Evolutionary conservation across 2,113 vertebrate genomes (phyloP).

Genomic region (Buteo buteo): DNA sequence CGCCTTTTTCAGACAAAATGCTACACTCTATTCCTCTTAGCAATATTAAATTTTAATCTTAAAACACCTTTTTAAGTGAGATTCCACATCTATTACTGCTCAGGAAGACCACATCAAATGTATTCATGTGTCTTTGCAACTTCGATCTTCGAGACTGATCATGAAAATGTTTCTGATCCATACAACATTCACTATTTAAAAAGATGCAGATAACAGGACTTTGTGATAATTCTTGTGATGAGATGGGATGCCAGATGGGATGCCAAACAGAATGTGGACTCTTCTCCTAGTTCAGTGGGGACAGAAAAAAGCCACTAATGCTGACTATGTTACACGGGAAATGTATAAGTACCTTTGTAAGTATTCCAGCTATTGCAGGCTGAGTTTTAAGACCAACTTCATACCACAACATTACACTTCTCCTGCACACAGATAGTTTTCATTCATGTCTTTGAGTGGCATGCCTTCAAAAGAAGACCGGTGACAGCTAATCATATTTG

Average conservation of each 20-base stretch:
- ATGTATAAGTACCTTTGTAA: neutral
- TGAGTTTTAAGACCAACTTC: neutral
- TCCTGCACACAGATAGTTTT: neutral
- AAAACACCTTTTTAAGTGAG: neutral
- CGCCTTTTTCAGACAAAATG: neutral
- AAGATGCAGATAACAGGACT: neutral
- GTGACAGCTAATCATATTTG: neutral
- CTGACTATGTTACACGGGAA: neutral
- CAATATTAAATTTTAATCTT: neutral
- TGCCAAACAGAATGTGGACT: neutral
- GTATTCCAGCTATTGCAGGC: neutral
- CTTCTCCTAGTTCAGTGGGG: neutral
- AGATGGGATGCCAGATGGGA: neutral
- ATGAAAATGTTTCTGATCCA: neutral
- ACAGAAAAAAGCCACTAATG: neutral
- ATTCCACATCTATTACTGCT: neutral
- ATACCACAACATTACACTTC: neutral
- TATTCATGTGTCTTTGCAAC: neutral
- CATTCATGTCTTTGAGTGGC: neutral
- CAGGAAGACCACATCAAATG: neutral
- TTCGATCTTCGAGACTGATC: neutral
- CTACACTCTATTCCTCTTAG: neutral
- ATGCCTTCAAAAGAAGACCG: neutral
- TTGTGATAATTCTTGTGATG: neutral
- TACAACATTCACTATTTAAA: neutral